These are phyloP conservation scores for Nebria ingens DNA, from an alignment of 1,140 invertebrate species.

Conservation along the genomic window DNA sequence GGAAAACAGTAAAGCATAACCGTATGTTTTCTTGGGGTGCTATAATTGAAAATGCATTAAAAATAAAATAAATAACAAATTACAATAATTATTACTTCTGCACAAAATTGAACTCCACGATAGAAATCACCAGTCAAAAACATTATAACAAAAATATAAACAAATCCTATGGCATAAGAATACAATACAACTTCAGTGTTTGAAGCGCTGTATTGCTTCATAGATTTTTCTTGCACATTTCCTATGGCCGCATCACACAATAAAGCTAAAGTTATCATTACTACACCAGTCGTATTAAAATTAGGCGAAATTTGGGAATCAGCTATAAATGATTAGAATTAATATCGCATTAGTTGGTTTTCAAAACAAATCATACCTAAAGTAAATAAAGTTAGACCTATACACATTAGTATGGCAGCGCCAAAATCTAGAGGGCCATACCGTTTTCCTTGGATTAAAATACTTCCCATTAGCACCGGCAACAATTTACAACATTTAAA, in stretches of 20 bases:
- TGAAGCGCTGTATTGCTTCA: constrained; percentile 69
- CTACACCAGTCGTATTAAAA: constrained; percentile 71
- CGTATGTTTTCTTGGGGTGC: constrained; percentile 68
- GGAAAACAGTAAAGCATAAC: constrained; percentile 78
- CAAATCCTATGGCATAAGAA: constrained; percentile 81
- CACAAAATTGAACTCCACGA: constrained; percentile 67
- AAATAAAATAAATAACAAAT: constrained; percentile 3
- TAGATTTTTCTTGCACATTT: constrained; percentile 91
- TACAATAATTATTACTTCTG: constrained; percentile 46
- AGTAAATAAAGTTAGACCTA: constrained; percentile 86
- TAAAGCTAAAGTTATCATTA: constrained; percentile 79
- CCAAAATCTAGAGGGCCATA: constrained; percentile 75
- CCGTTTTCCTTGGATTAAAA: constrained; percentile 83
- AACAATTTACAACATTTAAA: constrained; percentile 96
- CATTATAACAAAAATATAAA: constrained; percentile 74
- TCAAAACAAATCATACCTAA: constrained; percentile 36
- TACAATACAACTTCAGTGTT: constrained; percentile 91
- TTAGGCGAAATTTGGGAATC: constrained; percentile 83
- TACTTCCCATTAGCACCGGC: constrained; percentile 85
- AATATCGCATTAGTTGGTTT: not conserved
- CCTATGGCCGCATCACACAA: constrained; percentile 90
- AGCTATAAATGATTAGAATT: constrained; percentile 42
- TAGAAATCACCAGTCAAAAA: constrained; percentile 60
- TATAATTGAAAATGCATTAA: constrained; percentile 33
- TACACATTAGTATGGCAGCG: constrained; percentile 78